Base-by-base conservation (phyloP, 2,888 invertebrate genomes). In the Pherbina coryleti region DNA sequence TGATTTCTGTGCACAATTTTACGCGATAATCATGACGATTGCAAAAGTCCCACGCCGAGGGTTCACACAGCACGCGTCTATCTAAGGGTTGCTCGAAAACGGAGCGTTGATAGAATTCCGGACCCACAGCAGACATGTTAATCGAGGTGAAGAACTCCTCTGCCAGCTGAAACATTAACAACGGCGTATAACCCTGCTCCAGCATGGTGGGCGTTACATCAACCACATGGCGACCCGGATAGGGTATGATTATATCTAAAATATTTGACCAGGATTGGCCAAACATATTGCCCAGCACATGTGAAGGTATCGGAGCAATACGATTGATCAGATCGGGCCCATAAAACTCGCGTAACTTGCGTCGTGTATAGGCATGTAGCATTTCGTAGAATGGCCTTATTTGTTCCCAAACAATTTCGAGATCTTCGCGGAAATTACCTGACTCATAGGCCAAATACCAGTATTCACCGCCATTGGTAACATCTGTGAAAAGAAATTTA, bases 31-130 rank as follows among this genome's bases (percentile, higher is more conserved):
- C 97, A 81, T 95, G 92, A 74, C 94, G 92, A 85, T 97, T 96
- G 87, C 97, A 97, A 89, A 97, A 97, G 90, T 97, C 97, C 96
- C 97, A 97, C 0, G 97, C 97, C 0, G 97, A 96, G 0, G 97
- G 96, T 84, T 97, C 96, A 87, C 98, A 98, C 74, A 96, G 92
- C 0, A 96, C 92, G 14, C 94, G 93, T 11, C 95, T 90, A 84
- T 95, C 95, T 0, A 92, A 89, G 0, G 96, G 96, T 88, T 97
- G 95, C 83, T 95, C 94, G 60, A 98, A 90, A 44, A 98, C 92
- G 5, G 97, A 97, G 80, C 95, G 93, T 0, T 93, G 92, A 96
- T 97, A 98, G 91, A 98, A 98, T 85, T 95, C 94, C 1, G 93
- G 92, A 0, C 97, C 96, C 91, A 98, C 92, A 1, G 93, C 93